Evolutionary conservation across 2,797 vertebrate species (phyloP).

Genomic region (Scleropages formosus): DNA sequence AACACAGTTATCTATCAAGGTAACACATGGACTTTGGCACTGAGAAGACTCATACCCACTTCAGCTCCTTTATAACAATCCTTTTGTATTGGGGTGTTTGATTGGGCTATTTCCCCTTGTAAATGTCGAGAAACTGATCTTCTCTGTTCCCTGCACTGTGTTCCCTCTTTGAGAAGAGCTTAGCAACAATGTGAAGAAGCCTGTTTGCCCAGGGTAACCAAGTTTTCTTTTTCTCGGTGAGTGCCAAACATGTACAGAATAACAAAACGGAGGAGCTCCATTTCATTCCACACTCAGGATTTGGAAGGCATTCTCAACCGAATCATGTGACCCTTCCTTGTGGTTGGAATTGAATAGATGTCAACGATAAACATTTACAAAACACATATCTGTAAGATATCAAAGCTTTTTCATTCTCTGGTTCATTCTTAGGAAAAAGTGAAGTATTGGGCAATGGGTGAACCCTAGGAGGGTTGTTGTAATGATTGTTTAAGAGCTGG

Average conservation of each 20-base stretch:
- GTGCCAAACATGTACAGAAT: slow-evolving; percentile 53
- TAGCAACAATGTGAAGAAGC: slow-evolving; percentile 47
- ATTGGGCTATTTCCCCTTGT: slow-evolving; percentile 34
- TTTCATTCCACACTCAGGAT: slow-evolving; percentile 28
- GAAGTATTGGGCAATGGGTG: neutral
- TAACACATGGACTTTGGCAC: slow-evolving; percentile 12
- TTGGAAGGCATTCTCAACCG: slow-evolving; percentile 15
- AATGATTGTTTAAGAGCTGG: no score
- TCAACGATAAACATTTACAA: slow-evolving; percentile 28
- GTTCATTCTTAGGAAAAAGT: neutral
- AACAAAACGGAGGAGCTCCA: slow-evolving; percentile 41
- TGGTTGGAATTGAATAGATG: slow-evolving; percentile 38
- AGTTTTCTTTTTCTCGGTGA: slow-evolving; percentile 36
- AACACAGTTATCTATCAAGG: neutral
- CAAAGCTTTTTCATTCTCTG: neutral
- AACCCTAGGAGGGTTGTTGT: no score
- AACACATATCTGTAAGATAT: slow-evolving; percentile 16
- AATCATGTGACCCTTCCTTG: slow-evolving; percentile 37
- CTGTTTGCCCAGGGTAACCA: slow-evolving; percentile 45
- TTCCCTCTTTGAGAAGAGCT: slow-evolving; percentile 42
- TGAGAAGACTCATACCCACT: slow-evolving; percentile 34
- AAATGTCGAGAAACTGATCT: slow-evolving; percentile 33
- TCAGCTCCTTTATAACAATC: slow-evolving; percentile 32
- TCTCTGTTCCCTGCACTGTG: slow-evolving; percentile 39
- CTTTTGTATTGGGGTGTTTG: slow-evolving; percentile 37